Conservation (phyloP, 2,797 vertebrate species). For the Semaprochilodus insignis region DNA sequence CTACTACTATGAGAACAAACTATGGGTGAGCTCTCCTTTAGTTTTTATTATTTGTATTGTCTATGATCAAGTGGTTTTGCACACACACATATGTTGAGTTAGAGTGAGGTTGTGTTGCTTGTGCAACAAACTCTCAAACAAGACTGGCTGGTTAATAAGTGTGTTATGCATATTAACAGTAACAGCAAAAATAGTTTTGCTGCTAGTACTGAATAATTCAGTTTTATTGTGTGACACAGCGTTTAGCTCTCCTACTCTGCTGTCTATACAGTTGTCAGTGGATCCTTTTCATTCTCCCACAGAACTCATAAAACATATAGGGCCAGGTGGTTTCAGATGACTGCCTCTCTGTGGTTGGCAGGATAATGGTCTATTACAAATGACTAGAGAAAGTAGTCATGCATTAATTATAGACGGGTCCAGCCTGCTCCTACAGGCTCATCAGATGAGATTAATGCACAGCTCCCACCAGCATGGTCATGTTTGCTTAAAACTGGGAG, state of each 20-base stretch:
- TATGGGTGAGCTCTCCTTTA: constrained; percentile 83
- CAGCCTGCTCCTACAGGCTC: constrained; percentile 25
- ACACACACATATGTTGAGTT: neutral
- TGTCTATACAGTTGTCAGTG: constrained; percentile 48
- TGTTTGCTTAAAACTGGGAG: constrained; percentile 35
- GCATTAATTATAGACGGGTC: constrained; percentile 77
- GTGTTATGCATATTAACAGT: neutral
- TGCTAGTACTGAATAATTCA: neutral
- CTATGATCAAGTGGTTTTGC: neutral
- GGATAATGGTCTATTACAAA: constrained; percentile 77
- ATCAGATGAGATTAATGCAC: constrained; percentile 41
- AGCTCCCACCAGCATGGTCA: constrained; percentile 8
- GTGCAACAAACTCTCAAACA: constrained; percentile 7
- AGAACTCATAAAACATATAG: constrained; percentile 63
- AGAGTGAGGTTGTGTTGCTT: constrained; percentile 13
- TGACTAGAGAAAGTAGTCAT: constrained; percentile 80
- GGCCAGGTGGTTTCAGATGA: constrained; percentile 77
- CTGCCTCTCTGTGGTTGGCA: constrained; percentile 66
- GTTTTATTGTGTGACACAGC: neutral
- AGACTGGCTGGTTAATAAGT: constrained; percentile 22
- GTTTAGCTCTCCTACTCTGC: constrained; percentile 18
- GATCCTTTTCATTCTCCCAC: constrained; percentile 60
- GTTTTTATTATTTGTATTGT: constrained; percentile 4
- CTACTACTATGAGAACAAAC: constrained; percentile 96
- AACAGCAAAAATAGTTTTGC: neutral